phyloP scores from a whole-genome alignment of 2,888 invertebrate species.

The Apantesis nais region DNA sequence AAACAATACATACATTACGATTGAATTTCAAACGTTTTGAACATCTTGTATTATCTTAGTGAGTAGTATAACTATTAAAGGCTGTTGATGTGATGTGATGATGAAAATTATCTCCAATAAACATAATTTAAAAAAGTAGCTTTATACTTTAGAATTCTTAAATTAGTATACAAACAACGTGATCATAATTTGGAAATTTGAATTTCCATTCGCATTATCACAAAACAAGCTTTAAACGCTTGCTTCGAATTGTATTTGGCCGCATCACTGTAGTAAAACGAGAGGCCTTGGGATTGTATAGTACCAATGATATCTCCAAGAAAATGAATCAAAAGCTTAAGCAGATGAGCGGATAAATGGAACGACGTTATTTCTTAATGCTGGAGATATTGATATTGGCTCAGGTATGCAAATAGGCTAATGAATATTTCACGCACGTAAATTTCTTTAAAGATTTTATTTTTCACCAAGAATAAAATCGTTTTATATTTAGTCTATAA shows the following conservation, averaged over 20 bases:
- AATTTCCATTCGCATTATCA: constrained; percentile 3
- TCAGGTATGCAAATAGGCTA: constrained; percentile 7
- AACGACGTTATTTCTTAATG: constrained; percentile 15
- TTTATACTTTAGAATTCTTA: constrained; percentile 17
- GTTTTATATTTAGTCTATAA: background rate
- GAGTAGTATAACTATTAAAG: too few species aligned
- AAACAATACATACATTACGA: too few species aligned
- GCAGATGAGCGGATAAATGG: constrained; percentile 17
- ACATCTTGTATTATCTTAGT: too few species aligned
- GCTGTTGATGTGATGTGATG: too few species aligned
- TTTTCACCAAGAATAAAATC: background rate
- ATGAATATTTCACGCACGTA: constrained; percentile 3
- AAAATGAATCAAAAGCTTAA: constrained; percentile 38
- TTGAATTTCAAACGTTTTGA: too few species aligned
- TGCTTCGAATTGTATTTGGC: constrained; percentile 11
- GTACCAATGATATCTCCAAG: constrained; percentile 26
- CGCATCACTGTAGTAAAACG: constrained; percentile 1
- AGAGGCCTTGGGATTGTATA: constrained; percentile 1
- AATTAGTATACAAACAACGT: background rate
- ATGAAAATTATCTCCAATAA: background rate
- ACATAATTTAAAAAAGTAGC: background rate
- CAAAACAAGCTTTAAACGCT: constrained; percentile 1
- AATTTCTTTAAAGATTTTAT: background rate
- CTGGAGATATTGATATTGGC: constrained; percentile 15
- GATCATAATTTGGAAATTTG: background rate